phyloP scores from a whole-genome alignment of 2,888 invertebrate species.

The Watsonalla binaria region DNA sequence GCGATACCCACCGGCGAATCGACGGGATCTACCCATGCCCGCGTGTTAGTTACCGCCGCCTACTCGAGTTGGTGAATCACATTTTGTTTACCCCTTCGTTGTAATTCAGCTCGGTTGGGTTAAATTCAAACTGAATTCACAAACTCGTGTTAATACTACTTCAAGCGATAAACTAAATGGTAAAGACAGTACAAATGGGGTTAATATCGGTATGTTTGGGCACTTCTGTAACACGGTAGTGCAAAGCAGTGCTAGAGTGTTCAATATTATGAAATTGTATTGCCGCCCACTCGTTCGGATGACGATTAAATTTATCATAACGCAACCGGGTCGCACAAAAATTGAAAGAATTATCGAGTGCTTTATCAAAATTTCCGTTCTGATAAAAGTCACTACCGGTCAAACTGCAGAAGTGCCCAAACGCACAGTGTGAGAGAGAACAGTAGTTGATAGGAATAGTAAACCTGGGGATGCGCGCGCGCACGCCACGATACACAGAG shows the following conservation, averaged over 20 bases:
- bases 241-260: background rate
- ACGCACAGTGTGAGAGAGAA: constrained; percentile 26
- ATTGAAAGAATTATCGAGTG: too few species aligned
- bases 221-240: constrained; percentile 17
- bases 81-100: background rate
- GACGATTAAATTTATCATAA: background rate
- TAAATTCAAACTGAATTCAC: constrained; percentile 32
- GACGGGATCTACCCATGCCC: constrained; percentile 78
- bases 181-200: constrained; percentile 39
- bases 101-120: constrained; percentile 16
- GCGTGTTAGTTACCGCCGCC: constrained; percentile 36
- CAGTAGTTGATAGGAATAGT: constrained; percentile 23
- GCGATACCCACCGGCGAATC: constrained; percentile 80
- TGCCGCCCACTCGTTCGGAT: too few species aligned
- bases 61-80: constrained; percentile 32
- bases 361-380: background rate
- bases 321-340: background rate
- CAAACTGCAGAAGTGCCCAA: constrained; percentile 32
- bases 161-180: constrained; percentile 32
- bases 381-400: background rate
- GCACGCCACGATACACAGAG: constrained; percentile 33
- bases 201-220: constrained; percentile 23
- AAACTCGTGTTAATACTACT: constrained; percentile 40
- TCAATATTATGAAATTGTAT: background rate
- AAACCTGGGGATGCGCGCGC: constrained; percentile 48